Evolutionary conservation across 37 sponge, comb jelly and placozoan species (phyloP), one percentile per base, ranked within the genome.

Genomic region (Halichondria panicea): DNA sequence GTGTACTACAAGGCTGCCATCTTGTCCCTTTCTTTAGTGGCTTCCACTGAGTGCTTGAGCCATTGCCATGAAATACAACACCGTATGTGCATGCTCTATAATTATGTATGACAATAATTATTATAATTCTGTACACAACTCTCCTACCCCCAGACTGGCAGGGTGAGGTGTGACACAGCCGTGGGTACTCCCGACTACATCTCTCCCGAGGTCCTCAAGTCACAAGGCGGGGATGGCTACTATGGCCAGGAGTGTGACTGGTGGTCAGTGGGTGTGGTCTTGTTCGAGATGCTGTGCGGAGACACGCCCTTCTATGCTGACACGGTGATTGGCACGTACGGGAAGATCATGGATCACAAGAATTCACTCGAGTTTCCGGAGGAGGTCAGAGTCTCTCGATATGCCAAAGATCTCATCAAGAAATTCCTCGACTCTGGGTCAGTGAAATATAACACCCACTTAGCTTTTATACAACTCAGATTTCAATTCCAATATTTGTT

Each of bases 151-250:
- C 61, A 95, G 96, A 38, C 77, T 52, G 99, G 99, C 0, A 82
- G 80, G 65, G 86, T 98, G 6, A 63, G 89, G 50, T 90, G 87
- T 18, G 94, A 93, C 71, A 95, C 91, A 35, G 99, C 99, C 4
- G 96, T 98, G 36, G 99, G 99, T 31, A 98, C 99, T 2, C 99
- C 99, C 0, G 99, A 98, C 85, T 98, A 98, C 80, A 98, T 98
- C 43, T 87, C 91, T 33, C 99, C 99, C 1, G 99, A 98, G 93
- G 94, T 97, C 37, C 80, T 94, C 35, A 83, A 86, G 72, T 91
- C 92, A 25, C 97, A 93, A 55, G 94, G 94, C 30, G 92, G 95
- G 12, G 75, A 91, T 11, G 99, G 96, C 2, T 81, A 81, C 72
- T 98, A 98, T 52, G 99, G 99, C 13, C 41, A 70, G 19, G 99